Base-by-base conservation (phyloP, 1,140 invertebrate genomes). In the Chrysoperla carnea region DNA sequence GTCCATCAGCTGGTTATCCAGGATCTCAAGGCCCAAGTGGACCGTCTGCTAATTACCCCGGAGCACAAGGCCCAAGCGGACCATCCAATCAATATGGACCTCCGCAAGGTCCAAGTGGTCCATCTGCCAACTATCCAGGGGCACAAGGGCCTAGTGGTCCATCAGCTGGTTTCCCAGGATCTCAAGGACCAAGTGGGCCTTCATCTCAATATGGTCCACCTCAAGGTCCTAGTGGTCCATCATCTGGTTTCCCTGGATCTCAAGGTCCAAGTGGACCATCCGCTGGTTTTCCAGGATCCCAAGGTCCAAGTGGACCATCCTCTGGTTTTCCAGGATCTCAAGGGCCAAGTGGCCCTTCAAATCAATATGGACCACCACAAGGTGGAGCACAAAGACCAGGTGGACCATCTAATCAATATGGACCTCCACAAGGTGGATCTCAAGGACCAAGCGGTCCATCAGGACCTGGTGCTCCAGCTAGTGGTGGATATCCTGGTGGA, bases 201-300 rank as follows among this genome's bases (percentile, higher is more conserved):
- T 48, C 48, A 11, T 40, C 54, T 29, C 47, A 48, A 27, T 62
- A 56, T 45, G 55, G 54, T 15, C 56, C 55, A 23, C 53, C 48
- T 35, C 39, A 42, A 6, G 50, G 50, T 50, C 39, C 42, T 44
- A 44, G 45, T 9, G 45, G 50, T 23, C 49, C 47, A 36, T 39
- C 44, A 37, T 45, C 48, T 8, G 53, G 49, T 33, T 53, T 47
- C 37, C 52, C 50, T 15, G 42, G 50, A 36, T 15, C 36, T 14
- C 47, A 49, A 40, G 48, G 45, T 29, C 52, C 53, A 41, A 40
- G 46, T 46, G 28, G 29, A 36, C 7, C 46, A 49, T 39, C 37
- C 43, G 37, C 17, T 23, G 5, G 17, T 40, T 46, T 41, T 6
- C 11, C 8, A 7, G 46, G 36, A 8, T 41, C 41, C 17, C 45